A percentile compares a stretch with the other conserved stretches of the same genome.
Conservation (phyloP, 1,140 invertebrate genomes). For the Drosophila tristis region DNA sequence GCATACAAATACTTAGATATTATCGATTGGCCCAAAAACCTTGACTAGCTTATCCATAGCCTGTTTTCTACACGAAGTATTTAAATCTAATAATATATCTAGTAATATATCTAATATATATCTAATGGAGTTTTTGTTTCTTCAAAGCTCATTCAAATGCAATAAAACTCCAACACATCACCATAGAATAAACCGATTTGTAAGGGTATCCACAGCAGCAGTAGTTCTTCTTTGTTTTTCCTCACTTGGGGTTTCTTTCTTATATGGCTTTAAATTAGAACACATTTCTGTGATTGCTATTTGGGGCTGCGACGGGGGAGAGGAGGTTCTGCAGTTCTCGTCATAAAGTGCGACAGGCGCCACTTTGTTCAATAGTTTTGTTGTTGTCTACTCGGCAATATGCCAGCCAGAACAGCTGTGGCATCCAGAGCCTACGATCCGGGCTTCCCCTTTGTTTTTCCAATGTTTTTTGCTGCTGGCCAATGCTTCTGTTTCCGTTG, state of each 20-base stretch:
- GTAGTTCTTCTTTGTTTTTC: neutral
- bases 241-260: slow-evolving; percentile 17
- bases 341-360: slow-evolving; percentile 76
- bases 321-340: slow-evolving; percentile 13
- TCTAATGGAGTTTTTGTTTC: too few species aligned
- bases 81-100: too few species aligned
- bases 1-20: too few species aligned
- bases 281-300: slow-evolving; percentile 79
- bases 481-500: slow-evolving; percentile 26
- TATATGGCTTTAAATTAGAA: slow-evolving; percentile 77
- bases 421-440: slow-evolving; percentile 40
- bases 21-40: too few species aligned
- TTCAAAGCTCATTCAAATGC: too few species aligned
- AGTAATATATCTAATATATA: too few species aligned
- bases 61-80: too few species aligned
- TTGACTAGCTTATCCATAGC: too few species aligned
- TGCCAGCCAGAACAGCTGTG: slow-evolving; percentile 68
- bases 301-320: slow-evolving; percentile 6
- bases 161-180: too few species aligned
- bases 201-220: too few species aligned
- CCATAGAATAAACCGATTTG: too few species aligned
- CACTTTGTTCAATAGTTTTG: slow-evolving; percentile 76
- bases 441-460: slow-evolving; percentile 6
- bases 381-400: slow-evolving; percentile 76
- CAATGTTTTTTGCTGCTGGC: slow-evolving; percentile 3